A percentile compares a stretch with the other conserved stretches of the same genome.
Conservation (phyloP, 2,888 invertebrate genomes). For the Strigamia maritima region DNA sequence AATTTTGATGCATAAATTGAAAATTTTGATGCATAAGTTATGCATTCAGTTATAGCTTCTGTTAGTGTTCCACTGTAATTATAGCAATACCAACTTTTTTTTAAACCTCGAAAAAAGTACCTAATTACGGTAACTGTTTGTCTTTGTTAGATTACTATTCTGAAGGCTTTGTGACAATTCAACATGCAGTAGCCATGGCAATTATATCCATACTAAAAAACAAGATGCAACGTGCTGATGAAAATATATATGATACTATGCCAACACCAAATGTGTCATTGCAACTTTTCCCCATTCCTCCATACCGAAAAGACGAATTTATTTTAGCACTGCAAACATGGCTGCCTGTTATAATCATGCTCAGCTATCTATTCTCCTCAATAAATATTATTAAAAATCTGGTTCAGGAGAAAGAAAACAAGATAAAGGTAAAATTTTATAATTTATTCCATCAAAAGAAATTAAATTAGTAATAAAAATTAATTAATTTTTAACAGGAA, state of each 20-base stretch:
- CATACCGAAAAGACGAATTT: conserved; percentile 65
- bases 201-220: neutral
- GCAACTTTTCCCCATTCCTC: conserved; percentile 70
- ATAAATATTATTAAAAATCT: conserved; percentile 74
- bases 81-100: no score
- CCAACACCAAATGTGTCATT: conserved; percentile 51
- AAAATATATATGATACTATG: neutral
- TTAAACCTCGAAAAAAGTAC: no score
- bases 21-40: no score
- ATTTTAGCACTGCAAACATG: conserved; percentile 63
- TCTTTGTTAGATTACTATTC: conserved; percentile 60
- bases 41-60: no score
- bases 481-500: conserved; percentile 60
- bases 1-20: no score
- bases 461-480: no score
- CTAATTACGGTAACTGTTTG: no score
- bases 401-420: conserved; percentile 71
- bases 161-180: conserved; percentile 67
- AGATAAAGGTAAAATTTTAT: conserved; percentile 61
- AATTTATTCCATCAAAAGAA: no score
- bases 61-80: no score
- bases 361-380: conserved; percentile 76
- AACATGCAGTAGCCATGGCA: conserved; percentile 59
- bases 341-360: conserved; percentile 71
- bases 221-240: neutral